phyloP scores from a whole-genome alignment of 2,888 invertebrate species.

The Dasysyrphus tricinctus region DNA sequence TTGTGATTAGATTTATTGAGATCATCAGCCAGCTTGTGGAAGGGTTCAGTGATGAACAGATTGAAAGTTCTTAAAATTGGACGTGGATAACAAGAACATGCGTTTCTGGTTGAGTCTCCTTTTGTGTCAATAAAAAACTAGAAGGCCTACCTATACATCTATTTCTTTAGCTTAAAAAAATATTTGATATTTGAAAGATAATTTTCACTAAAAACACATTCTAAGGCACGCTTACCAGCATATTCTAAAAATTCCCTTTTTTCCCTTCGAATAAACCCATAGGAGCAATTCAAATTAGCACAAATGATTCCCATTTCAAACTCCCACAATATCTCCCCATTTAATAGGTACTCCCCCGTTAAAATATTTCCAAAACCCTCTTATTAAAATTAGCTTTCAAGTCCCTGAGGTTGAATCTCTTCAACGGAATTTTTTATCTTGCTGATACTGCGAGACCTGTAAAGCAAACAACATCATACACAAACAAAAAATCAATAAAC shows the following conservation, averaged over 20 bases:
- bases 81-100: too few relatives aligned
- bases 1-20: constrained; percentile 3
- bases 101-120: too few relatives aligned
- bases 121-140: too few relatives aligned
- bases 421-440: constrained; percentile 22
- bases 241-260: neutral
- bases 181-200: neutral
- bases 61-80: neutral
- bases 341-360: neutral
- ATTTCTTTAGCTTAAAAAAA: neutral
- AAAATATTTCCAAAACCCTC: constrained; percentile 15
- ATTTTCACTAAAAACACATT: neutral
- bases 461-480: neutral
- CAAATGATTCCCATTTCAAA: constrained; percentile 4
- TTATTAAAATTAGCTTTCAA: constrained; percentile 59
- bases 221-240: neutral
- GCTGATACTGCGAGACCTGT: neutral
- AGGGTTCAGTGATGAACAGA: neutral
- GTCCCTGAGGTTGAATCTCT: constrained; percentile 55
- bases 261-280: neutral
- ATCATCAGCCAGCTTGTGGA: neutral
- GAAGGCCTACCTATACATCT: too few relatives aligned
- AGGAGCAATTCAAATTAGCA: constrained; percentile 16
- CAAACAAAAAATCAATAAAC: constrained; percentile 54
- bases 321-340: neutral